phyloP scores from a whole-genome alignment of 2,888 invertebrate species.

The Diadegma fenestrale region DNA sequence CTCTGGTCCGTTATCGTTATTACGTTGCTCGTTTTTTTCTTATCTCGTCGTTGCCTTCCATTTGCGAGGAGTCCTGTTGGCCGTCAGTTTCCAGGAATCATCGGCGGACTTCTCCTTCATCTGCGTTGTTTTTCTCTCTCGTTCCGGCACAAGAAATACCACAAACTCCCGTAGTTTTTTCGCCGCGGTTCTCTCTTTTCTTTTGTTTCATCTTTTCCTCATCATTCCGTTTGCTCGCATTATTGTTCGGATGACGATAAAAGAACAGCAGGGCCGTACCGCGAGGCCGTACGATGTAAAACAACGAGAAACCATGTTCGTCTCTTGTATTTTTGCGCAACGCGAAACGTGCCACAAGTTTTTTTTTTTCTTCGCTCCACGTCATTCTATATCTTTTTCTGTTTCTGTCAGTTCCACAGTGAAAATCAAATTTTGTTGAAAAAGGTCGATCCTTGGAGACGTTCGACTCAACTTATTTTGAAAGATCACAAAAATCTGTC shows the following conservation, averaged over 20 bases:
- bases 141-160: slow-evolving; percentile 45
- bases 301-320: slow-evolving; percentile 22
- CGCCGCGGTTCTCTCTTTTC: background rate
- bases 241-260: slow-evolving; percentile 44
- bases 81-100: slow-evolving; percentile 48
- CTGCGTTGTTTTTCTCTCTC: slow-evolving; percentile 25
- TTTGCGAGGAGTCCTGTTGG: slow-evolving; percentile 28
- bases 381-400: background rate
- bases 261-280: slow-evolving; percentile 7
- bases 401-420: background rate
- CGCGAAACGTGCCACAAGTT: slow-evolving; percentile 10
- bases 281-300: slow-evolving; percentile 16
- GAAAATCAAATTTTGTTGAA: no score
- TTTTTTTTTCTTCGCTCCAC: slow-evolving; percentile 7
- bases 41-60: slow-evolving; percentile 1
- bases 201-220: slow-evolving; percentile 7
- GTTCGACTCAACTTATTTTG: no score
- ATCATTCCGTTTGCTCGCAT: slow-evolving; percentile 33
- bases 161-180: slow-evolving; percentile 32
- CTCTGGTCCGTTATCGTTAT: slow-evolving; percentile 29
- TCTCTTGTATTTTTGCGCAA: slow-evolving; percentile 43
- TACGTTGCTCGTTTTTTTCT: slow-evolving; percentile 20
- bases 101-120: slow-evolving; percentile 19
- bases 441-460: no score
- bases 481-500: no score